Evolutionary conservation across 2,888 invertebrate species (phyloP).

Genomic region (Anaspis maculata): DNA sequence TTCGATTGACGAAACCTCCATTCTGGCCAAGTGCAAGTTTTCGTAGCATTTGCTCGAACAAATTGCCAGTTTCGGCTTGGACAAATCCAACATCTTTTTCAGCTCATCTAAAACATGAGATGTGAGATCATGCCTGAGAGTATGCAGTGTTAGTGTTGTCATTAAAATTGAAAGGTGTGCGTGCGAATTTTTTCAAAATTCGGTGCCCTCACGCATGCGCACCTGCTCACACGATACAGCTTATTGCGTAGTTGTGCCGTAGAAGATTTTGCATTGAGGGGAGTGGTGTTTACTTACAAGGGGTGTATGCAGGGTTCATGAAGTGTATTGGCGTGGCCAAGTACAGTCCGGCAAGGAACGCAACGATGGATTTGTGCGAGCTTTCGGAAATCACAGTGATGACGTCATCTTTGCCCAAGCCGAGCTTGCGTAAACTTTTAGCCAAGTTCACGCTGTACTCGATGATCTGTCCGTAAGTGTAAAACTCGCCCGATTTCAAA

Average conservation of each 20-base stretch:
- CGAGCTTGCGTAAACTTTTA: not conserved
- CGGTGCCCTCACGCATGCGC: too few relatives aligned
- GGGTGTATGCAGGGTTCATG: slow-evolving; percentile 4
- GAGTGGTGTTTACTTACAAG: slow-evolving; percentile 2
- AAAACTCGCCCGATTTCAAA: not conserved
- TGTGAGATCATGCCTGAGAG: too few relatives aligned
- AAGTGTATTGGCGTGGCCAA: not conserved
- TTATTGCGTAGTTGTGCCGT: too few relatives aligned
- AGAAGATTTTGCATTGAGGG: too few relatives aligned
- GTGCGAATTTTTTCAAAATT: too few relatives aligned
- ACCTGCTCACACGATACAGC: too few relatives aligned
- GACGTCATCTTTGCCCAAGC: not conserved
- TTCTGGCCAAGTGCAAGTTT: too few relatives aligned
- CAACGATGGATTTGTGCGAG: slow-evolving; percentile 1
- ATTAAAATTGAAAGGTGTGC: too few relatives aligned
- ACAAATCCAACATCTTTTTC: not conserved
- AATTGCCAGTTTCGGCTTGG: slow-evolving; percentile 4
- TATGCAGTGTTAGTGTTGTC: too few relatives aligned
- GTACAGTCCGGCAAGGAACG: not conserved
- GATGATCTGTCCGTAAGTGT: slow-evolving; percentile 1
- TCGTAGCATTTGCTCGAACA: too few relatives aligned
- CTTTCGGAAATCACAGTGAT: slow-evolving; percentile 4
- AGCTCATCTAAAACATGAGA: too few relatives aligned
- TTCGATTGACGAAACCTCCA: too few relatives aligned
- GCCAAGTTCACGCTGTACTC: slow-evolving; percentile 1